These are phyloP conservation scores for Platyscapa corneri DNA, from an alignment of 1,140 invertebrate species.

Conservation along the genomic window DNA sequence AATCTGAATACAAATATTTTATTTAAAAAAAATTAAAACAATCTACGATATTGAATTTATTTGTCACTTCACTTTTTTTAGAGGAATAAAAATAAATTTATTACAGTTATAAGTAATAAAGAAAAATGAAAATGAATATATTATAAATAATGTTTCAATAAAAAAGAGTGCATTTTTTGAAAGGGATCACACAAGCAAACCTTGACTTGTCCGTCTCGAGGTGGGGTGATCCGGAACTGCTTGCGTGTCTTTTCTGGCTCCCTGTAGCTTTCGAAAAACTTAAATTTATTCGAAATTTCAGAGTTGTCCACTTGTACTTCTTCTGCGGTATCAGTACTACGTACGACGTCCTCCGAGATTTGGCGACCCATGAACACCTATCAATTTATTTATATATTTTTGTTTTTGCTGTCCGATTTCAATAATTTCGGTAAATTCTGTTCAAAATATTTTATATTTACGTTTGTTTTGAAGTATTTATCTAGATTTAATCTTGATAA, in stretches of 20 bases:
- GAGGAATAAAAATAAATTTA: too few species aligned
- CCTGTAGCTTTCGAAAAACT: conserved; percentile 92
- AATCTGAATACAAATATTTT: too few species aligned
- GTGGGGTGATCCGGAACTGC: conserved; percentile 89
- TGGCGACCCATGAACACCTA: conserved; percentile 76
- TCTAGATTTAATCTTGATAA: too few species aligned
- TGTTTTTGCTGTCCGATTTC: conserved; percentile 1
- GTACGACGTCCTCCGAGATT: conserved; percentile 82
- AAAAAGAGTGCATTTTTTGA: neutral
- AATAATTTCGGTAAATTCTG: too few species aligned
- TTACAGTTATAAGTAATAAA: neutral
- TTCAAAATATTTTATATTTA: too few species aligned
- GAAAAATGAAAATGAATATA: neutral
- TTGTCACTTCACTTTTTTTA: too few species aligned
- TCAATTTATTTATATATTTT: conserved; percentile 46
- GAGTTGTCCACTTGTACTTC: conserved; percentile 86
- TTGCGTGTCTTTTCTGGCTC: conserved; percentile 82
- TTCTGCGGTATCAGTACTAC: conserved; percentile 81
- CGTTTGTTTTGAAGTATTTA: neutral
- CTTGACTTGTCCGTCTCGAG: conserved; percentile 82
- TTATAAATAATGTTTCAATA: conserved; percentile 19
- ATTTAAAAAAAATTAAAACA: too few species aligned
- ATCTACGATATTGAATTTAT: too few species aligned
- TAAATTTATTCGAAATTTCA: conserved; percentile 88
- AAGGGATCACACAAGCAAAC: conserved; percentile 65